Evolutionary conservation across 2,113 vertebrate genomes (phyloP), one percentile per base, ranked within the genome.

Genomic region (Parotia lawesii): DNA sequence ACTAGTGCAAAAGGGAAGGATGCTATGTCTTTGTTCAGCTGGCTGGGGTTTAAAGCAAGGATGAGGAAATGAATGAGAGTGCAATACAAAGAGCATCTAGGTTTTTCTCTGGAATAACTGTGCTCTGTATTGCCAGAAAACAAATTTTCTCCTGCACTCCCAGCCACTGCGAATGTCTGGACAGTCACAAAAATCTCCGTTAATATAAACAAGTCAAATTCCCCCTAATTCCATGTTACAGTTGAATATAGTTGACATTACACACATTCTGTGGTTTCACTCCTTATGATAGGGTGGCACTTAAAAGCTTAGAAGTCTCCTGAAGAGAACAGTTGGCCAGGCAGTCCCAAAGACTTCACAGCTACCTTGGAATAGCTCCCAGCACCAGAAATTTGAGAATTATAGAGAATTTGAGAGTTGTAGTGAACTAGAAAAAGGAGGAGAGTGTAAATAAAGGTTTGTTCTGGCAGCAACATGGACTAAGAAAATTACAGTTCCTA

Each of bases 111-210:
- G 29, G 28, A 87, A 24, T 10, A 69, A 22, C n/a, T 51, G 31
- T 28, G 15, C 12, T 40, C 64, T 10, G 9, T 25, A 35, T 10
- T 80, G 44, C 13, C 44, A 80, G 12, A 53, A 78, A 58, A 69
- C 8, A 35, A 4, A 0, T 51, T 54, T 67, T 51, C 22, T 80
- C 17, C 70, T 56, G 18, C 15, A 14, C 27, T 65, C 44, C 21
- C 56, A 83, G 60, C 12, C 56, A 86, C 72, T 6, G 0, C 13
- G 8, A 48, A 35, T 25, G 27, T 42, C 45, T 35, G 29, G 12
- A 57, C 0, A 2, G 37, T 24, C 56, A 75, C 11, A 73, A 58
- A 54, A 74, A 42, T 9, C 20, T 53, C 21, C 0, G 0, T 29
- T 54, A 65, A 74, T 1, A 62, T 23, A 65, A 82, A 35, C 8